Conservation (phyloP, 1,140 invertebrate genomes). For the Eupristina koningsbergeri region DNA sequence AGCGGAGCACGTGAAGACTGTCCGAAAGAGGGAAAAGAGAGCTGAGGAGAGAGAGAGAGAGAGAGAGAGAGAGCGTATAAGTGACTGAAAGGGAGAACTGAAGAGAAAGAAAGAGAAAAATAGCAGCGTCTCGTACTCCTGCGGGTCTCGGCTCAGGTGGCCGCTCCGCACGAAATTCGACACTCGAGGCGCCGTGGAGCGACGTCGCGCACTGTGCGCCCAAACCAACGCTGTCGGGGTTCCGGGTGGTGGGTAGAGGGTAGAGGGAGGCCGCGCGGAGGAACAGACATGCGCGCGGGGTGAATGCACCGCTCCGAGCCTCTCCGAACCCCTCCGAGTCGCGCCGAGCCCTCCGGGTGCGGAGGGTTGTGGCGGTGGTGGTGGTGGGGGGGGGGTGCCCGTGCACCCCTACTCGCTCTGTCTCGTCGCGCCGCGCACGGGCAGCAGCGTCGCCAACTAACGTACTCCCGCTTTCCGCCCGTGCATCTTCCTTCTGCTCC, state of each 20-base stretch:
- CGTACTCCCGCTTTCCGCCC: background rate
- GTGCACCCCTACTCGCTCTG: slow-evolving; percentile 48
- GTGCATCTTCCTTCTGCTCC: background rate
- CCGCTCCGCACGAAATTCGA: slow-evolving; percentile 17
- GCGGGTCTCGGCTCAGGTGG: background rate
- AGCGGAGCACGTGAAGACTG: background rate
- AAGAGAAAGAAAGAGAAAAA: background rate
- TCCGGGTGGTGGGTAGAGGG: slow-evolving; percentile 47
- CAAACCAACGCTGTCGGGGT: background rate
- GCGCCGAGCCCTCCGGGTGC: too few relatives aligned
- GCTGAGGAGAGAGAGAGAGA: background rate
- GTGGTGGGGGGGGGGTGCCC: too few relatives aligned
- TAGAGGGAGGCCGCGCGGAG: background rate
- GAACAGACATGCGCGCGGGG: slow-evolving; percentile 55
- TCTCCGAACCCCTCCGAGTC: slow-evolving; percentile 58
- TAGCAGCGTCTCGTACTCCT: background rate
- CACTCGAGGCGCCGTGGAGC: slow-evolving; percentile 16
- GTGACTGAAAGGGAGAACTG: background rate
- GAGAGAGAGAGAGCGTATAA: too few relatives aligned
- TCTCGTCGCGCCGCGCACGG: slow-evolving; percentile 55
- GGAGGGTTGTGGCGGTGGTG: too few relatives aligned
- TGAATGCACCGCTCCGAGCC: slow-evolving; percentile 64
- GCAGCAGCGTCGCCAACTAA: slow-evolving; percentile 50
- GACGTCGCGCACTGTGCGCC: slow-evolving; percentile 45
- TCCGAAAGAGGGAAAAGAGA: background rate